phyloP scores from a whole-genome alignment of 2,888 invertebrate species.

The Mylabris sibirica region DNA sequence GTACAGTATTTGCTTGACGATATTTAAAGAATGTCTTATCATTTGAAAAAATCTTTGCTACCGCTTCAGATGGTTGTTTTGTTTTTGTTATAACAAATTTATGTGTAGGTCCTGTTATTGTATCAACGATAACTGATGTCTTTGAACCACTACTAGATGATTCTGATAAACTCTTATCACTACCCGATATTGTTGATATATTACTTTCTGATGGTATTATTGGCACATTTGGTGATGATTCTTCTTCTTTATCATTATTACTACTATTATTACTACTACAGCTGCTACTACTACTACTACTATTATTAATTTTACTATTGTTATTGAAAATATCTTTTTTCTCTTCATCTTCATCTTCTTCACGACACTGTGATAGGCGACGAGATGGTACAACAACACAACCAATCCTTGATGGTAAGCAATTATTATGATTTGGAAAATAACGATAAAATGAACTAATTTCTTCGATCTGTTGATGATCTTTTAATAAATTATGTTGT shows the following conservation, averaged over 20 bases:
- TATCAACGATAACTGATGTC: slow-evolving; percentile 58
- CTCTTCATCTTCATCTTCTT: slow-evolving; percentile 82
- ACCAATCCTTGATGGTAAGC: slow-evolving; percentile 69
- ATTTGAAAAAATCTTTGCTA: slow-evolving; percentile 61
- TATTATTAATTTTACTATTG: slow-evolving; percentile 22
- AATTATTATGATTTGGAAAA: slow-evolving; percentile 76
- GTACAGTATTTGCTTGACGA: slow-evolving; percentile 72
- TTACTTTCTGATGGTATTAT: slow-evolving; percentile 51
- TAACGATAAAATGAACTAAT: slow-evolving; percentile 72
- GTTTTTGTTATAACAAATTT: slow-evolving; percentile 67
- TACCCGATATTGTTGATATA: slow-evolving; percentile 57
- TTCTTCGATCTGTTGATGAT: slow-evolving; percentile 63
- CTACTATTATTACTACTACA: slow-evolving; percentile 26
- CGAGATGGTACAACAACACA: slow-evolving; percentile 66
- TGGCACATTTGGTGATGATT: slow-evolving; percentile 22
- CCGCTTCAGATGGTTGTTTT: slow-evolving; percentile 57
- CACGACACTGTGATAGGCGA: slow-evolving; percentile 81
- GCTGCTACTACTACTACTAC: slow-evolving; percentile 1
- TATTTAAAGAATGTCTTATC: slow-evolving; percentile 58
- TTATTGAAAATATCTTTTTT: slow-evolving; percentile 41
- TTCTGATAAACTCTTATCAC: slow-evolving; percentile 59
- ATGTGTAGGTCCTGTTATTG: slow-evolving; percentile 62
- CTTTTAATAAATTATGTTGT: slow-evolving; percentile 72
- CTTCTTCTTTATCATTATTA: slow-evolving; percentile 23
- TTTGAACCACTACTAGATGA: slow-evolving; percentile 59